Conservation (phyloP, 2,888 invertebrate species). For the Arrhopalites spinosus region DNA sequence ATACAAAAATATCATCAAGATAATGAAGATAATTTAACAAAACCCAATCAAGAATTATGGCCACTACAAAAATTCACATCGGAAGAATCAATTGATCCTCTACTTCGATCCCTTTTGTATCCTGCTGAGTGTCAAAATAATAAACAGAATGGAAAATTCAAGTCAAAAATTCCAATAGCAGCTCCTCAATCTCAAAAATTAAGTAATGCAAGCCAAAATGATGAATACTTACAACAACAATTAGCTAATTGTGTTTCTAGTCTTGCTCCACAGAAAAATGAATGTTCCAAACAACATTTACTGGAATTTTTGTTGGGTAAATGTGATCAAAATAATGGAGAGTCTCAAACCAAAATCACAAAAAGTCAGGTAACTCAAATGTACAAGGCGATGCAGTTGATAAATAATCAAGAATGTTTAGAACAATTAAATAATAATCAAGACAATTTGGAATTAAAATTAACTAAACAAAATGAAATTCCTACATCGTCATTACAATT, state of each 20-base stretch:
- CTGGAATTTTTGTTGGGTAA: not conserved
- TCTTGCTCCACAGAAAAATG: not conserved
- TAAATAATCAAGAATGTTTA: not conserved
- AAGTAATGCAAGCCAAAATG: not conserved
- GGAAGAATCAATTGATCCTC: not conserved
- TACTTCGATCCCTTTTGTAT: slow-evolving; percentile 7
- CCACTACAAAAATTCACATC: not conserved
- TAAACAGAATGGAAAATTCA: not conserved
- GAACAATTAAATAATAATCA: not conserved
- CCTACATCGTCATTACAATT: not conserved
- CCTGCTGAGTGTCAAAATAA: not conserved
- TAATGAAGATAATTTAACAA: not conserved
- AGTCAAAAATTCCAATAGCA: too few species aligned
- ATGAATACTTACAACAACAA: not conserved
- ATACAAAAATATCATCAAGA: not conserved
- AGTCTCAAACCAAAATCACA: not conserved
- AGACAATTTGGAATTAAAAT: not conserved
- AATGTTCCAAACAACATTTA: not conserved
- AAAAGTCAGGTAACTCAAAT: not conserved
- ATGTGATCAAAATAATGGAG: not conserved
- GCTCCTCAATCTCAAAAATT: not conserved
- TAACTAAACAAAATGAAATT: not conserved
- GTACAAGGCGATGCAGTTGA: too few species aligned
- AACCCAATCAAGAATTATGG: not conserved
- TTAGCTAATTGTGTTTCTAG: not conserved